Evolutionary conservation across 2,888 invertebrate species (phyloP).

Genomic region (Apamea monoglypha): DNA sequence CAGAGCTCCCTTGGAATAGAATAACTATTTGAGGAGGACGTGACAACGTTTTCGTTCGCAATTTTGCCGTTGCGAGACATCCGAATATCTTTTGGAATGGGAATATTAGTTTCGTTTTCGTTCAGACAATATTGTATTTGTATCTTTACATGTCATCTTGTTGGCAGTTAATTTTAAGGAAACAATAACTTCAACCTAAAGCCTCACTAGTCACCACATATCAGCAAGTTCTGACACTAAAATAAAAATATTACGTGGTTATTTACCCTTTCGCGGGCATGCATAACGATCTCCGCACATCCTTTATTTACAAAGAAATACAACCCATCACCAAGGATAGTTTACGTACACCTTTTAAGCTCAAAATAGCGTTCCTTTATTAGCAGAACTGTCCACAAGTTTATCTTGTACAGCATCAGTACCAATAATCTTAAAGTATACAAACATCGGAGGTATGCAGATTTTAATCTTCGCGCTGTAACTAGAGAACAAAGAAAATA

Average conservation of each 20-base stretch:
- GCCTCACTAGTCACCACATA: background rate
- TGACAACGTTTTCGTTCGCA: constrained; percentile 41
- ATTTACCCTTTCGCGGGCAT: constrained; percentile 34
- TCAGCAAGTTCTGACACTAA: constrained; percentile 24
- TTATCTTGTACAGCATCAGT: constrained; percentile 61
- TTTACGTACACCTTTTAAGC: constrained; percentile 37
- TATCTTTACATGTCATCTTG: background rate
- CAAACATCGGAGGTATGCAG: constrained; percentile 64
- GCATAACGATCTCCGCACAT: constrained; percentile 17
- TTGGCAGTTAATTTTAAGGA: background rate
- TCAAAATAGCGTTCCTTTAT: constrained; percentile 51
- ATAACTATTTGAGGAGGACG: constrained; percentile 48
- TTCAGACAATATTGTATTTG: background rate
- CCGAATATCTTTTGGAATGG: background rate
- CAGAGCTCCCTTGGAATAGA: constrained; percentile 38
- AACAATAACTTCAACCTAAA: constrained; percentile 6
- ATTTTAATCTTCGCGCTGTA: constrained; percentile 63
- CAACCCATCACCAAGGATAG: constrained; percentile 30
- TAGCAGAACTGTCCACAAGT: constrained; percentile 44
- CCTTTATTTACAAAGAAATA: constrained; percentile 51
- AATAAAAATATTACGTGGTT: constrained; percentile 30
- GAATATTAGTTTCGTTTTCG: background rate
- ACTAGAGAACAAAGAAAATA: constrained; percentile 68
- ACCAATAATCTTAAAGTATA: constrained; percentile 65
- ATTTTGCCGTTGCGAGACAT: background rate